These are phyloP conservation scores for Pogonomyrmex californicus DNA, from an alignment of 1,140 invertebrate genomes.

Conservation along the genomic window DNA sequence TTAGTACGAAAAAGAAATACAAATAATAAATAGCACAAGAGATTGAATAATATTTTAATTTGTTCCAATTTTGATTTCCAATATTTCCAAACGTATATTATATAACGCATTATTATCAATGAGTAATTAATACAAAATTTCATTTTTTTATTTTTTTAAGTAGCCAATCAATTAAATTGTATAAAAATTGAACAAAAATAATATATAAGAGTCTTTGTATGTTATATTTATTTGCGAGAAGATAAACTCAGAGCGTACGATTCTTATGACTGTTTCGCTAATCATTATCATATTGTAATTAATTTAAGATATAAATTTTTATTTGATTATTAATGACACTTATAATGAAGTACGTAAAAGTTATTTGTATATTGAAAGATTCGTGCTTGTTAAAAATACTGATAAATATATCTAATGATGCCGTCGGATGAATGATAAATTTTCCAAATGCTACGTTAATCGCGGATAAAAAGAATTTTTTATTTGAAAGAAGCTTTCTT, in stretches of 20 bases:
- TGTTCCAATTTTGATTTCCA: not conserved
- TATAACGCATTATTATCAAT: not conserved
- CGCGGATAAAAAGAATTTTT: not conserved
- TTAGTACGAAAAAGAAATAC: not conserved
- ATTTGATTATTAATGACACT: not conserved
- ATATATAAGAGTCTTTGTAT: not conserved
- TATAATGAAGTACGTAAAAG: not conserved
- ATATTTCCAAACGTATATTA: not conserved
- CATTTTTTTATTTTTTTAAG: not conserved
- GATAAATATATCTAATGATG: not conserved
- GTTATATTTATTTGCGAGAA: not conserved
- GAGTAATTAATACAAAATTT: not conserved
- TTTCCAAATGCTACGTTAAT: not conserved
- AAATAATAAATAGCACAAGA: not conserved
- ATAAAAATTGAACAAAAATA: not conserved
- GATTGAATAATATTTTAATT: not conserved
- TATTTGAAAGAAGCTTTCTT: not conserved
- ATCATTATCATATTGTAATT: slow-evolving; percentile 17
- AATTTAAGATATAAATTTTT: not conserved
- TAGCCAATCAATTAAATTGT: not conserved
- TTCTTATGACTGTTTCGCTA: not conserved
- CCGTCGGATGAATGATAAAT: slow-evolving; percentile 35
- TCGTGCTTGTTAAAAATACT: slow-evolving; percentile 4
- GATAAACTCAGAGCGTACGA: not conserved
- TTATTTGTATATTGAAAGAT: slow-evolving; percentile 1